A percentile compares a stretch with the other conserved stretches of the same genome.
phyloP scores from a whole-genome alignment of 2,113 vertebrate species.

The Scomber scombrus region DNA sequence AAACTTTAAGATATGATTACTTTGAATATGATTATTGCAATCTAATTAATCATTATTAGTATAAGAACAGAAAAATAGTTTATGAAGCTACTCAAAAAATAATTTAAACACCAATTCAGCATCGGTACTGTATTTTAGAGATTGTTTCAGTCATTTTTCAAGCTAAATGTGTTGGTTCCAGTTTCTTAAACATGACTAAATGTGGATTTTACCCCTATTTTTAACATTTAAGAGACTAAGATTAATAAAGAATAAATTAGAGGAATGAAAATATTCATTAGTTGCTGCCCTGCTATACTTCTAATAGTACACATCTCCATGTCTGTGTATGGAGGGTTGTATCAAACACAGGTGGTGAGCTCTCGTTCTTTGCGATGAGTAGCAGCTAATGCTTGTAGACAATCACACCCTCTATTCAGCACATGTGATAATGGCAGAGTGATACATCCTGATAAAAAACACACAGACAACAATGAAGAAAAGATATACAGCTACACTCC shows the following conservation, averaged over 20 bases:
- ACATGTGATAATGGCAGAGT: slow-evolving; percentile 8
- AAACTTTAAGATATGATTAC: background rate
- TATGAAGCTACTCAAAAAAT: background rate
- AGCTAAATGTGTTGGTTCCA: no score
- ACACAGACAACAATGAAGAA: background rate
- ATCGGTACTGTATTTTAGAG: background rate
- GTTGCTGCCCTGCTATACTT: background rate
- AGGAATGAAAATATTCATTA: no score
- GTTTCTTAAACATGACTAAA: no score
- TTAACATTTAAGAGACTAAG: no score
- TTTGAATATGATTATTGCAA: background rate
- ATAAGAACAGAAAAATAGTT: background rate
- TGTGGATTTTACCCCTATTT: no score
- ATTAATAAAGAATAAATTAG: no score
- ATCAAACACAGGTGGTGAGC: background rate
- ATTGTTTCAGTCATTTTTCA: no score
- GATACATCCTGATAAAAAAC: background rate
- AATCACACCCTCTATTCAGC: slow-evolving; percentile 22
- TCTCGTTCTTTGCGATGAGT: background rate
- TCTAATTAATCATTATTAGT: background rate
- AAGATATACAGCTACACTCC: background rate
- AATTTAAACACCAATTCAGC: background rate
- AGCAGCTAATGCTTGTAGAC: background rate
- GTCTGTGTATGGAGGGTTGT: background rate
- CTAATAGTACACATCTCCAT: background rate